Percentiles rank a stretch among this genome's conserved stretches.
Conservation (phyloP, 2,888 invertebrate genomes). For the Ganaspis brasiliensis region DNA sequence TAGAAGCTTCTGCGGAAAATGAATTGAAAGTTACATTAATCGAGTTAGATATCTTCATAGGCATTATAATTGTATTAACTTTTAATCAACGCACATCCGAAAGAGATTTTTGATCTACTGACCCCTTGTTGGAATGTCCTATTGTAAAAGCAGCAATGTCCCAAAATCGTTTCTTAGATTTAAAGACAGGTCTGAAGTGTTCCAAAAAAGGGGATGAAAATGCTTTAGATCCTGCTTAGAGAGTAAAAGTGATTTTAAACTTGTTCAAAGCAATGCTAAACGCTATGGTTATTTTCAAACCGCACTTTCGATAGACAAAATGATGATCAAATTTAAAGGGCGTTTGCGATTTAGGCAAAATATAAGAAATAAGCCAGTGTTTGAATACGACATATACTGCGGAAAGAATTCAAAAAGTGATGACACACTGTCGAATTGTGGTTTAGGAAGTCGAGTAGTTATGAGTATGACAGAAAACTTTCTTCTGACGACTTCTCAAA, state of each 20-base stretch:
- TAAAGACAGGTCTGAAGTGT: constrained; percentile 41
- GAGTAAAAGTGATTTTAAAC: constrained; percentile 37
- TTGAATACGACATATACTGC: constrained; percentile 38
- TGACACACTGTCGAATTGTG: constrained; percentile 16
- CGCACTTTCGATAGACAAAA: constrained; percentile 29
- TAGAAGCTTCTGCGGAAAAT: not conserved
- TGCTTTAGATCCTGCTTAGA: constrained; percentile 39
- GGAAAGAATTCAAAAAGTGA: constrained; percentile 22
- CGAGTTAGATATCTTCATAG: constrained; percentile 41
- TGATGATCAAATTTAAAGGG: constrained; percentile 44
- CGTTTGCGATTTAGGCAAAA: constrained; percentile 31
- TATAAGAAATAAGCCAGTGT: constrained; percentile 43
- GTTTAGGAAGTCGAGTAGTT: constrained; percentile 43
- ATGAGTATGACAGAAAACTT: constrained; percentile 12
- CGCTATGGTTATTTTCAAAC: constrained; percentile 41
- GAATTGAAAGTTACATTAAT: not conserved
- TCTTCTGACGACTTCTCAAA: not conserved
- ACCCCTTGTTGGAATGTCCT: constrained; percentile 36
- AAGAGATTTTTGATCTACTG: constrained; percentile 46
- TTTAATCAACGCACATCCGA: constrained; percentile 43
- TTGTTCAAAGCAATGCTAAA: constrained; percentile 34
- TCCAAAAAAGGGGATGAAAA: constrained; percentile 33
- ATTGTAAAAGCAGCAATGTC: constrained; percentile 33
- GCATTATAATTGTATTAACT: constrained; percentile 41
- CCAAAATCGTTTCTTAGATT: constrained; percentile 32